Evolutionary conservation across 2,113 vertebrate species (phyloP).

Genomic region (Siphamia tubifer): DNA sequence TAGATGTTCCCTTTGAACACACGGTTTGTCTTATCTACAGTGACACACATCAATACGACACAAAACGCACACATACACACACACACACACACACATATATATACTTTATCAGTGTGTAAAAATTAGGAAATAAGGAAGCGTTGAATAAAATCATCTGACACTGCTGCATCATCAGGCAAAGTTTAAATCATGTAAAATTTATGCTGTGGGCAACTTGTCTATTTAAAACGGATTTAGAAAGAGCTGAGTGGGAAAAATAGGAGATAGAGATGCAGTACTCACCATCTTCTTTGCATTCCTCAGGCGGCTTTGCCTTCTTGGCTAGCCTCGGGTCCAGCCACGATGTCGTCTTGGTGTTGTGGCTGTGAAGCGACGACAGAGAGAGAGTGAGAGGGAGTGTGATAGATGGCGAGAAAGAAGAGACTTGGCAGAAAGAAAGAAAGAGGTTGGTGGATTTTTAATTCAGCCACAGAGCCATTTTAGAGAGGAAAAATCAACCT

Average conservation of each 20-base stretch:
- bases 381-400: constrained; percentile 53
- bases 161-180: neutral
- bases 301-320: constrained; percentile 98
- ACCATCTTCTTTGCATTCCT: constrained; percentile 99
- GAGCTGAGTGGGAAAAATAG: neutral
- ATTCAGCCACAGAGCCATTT: constrained; percentile 57
- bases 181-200: constrained; percentile 7
- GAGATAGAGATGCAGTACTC: constrained; percentile 64
- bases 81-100: neutral
- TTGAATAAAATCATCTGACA: neutral
- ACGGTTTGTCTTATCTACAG: constrained; percentile 18
- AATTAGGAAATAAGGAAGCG: neutral
- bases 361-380: constrained; percentile 86
- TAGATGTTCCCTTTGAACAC: constrained; percentile 37
- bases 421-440: constrained; percentile 54
- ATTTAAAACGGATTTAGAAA: neutral
- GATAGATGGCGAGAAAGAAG: constrained; percentile 55
- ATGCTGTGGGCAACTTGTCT: neutral
- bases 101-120: neutral
- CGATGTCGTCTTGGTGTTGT: constrained; percentile 99
- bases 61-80: neutral
- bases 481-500: constrained; percentile 51
- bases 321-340: constrained; percentile 99
- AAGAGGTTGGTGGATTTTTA: constrained; percentile 66
- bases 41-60: neutral